phyloP scores from a whole-genome alignment of 2,113 vertebrate genomes.

The Gyps fulvus region DNA sequence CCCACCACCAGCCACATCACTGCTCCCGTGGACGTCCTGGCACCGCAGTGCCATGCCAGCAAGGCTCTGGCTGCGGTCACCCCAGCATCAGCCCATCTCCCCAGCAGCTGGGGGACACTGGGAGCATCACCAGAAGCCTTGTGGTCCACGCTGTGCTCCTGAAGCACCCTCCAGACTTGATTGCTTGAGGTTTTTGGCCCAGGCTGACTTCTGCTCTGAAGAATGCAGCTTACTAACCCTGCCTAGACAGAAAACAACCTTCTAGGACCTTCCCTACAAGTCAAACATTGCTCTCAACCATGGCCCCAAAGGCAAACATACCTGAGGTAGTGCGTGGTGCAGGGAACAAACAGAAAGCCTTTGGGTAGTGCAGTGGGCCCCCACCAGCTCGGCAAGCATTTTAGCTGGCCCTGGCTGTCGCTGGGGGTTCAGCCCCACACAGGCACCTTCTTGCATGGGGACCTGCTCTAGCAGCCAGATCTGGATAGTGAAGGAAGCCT shows the following conservation, averaged over 20 bases:
- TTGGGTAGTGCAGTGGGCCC: neutral
- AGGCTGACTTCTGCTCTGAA: neutral
- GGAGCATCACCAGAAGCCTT: neutral
- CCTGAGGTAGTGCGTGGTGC: neutral
- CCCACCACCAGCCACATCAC: neutral
- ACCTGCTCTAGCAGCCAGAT: neutral
- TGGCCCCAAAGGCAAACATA: conserved; percentile 70
- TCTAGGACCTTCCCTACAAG: conserved; percentile 55
- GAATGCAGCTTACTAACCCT: neutral
- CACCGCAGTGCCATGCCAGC: fast-evolving
- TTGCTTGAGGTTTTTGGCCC: neutral
- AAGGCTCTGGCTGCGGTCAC: neutral
- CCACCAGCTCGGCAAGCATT: neutral
- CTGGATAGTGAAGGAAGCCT: neutral
- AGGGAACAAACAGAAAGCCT: conserved; percentile 9
- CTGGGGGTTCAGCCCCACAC: neutral
- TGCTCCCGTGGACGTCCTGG: fast-evolving
- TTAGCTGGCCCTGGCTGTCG: neutral
- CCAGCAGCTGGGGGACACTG: fast-evolving
- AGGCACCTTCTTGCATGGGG: neutral
- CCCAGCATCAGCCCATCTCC: fast-evolving
- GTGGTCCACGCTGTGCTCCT: neutral
- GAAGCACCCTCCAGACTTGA: neutral
- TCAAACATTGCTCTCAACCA: conserved; percentile 57
- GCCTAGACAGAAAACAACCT: neutral